phyloP scores from a whole-genome alignment of 2,888 invertebrate genomes.

The Caenorhabditis macrosperma region DNA sequence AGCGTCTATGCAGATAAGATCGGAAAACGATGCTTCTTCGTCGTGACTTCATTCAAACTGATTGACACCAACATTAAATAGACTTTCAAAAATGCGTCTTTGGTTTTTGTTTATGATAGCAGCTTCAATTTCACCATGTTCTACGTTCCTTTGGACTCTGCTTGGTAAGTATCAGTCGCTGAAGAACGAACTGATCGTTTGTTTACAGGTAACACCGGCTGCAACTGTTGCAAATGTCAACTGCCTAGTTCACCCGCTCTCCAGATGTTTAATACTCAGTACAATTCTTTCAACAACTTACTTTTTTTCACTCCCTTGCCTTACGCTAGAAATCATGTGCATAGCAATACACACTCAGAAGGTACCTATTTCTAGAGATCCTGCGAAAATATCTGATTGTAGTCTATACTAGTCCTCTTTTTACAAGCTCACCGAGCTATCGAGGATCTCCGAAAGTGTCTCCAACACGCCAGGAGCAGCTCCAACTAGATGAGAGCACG shows the following conservation, averaged over 20 bases:
- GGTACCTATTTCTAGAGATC: background rate
- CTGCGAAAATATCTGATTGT: background rate
- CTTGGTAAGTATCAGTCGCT: slow-evolving; percentile 15
- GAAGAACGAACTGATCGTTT: background rate
- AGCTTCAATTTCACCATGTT: background rate
- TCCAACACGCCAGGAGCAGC: slow-evolving; percentile 24
- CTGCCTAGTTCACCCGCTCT: background rate
- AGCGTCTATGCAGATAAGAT: slow-evolving; percentile 26
- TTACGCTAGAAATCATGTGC: background rate
- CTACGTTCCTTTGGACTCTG: slow-evolving; percentile 40
- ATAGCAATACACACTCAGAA: background rate
- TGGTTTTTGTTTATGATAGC: slow-evolving; percentile 5
- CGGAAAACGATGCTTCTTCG: slow-evolving; percentile 33
- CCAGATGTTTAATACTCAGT: background rate
- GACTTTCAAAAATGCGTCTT: background rate
- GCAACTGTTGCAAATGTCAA: slow-evolving; percentile 46
- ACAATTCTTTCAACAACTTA: background rate
- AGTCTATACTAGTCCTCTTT: background rate
- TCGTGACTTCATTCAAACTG: slow-evolving; percentile 37
- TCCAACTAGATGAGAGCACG: slow-evolving; percentile 12
- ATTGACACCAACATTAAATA: slow-evolving; percentile 5
- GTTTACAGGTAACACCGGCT: slow-evolving; percentile 30
- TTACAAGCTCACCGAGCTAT: slow-evolving; percentile 7
- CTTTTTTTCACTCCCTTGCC: background rate
- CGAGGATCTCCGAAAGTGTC: slow-evolving; percentile 35